Base-by-base conservation (phyloP, 2,888 invertebrate species). In the Philaethria dido region DNA sequence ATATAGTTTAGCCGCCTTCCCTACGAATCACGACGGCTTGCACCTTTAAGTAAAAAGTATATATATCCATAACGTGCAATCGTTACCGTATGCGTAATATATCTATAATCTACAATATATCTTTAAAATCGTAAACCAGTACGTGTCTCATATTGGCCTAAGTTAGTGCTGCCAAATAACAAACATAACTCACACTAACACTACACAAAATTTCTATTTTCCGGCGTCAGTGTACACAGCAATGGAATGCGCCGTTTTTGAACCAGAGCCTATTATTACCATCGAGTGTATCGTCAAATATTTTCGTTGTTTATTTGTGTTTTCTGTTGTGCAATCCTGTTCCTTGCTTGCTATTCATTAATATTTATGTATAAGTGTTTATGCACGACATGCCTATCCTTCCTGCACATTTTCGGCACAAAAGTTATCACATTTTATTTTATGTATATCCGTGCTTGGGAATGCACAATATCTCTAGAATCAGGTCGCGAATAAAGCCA, bases 341-440 rank as follows among this genome's bases (percentile, higher is more conserved):
- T 88, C 92, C 89, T 87, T 77, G 91, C 91, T 91, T 91, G 91
- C 88, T 88, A 83, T 83, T 84, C 77, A 85, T 87, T 81, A 79
- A 82, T 76, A 75, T 75, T 71, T 72, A 71, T 75, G 82, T 80
- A 80, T 84, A 77, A 79, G 76, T 80, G 78, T 89, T 84, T 83
- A 84, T 92, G 92, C 92, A 92, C 92, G 92, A 81, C 86, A 88
- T 83, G 86, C 86, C 87, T 85, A 77, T 88, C 87, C 86, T 87
- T 86, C 83, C 84, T 86, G 90, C 92, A 92, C 91, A 85, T 84
- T 82, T 84, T 82, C 81, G 82, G 89, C 90, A 90, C 89, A 86
- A 80, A 74, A 83, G 80, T 85, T 86, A 86, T 85, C 79, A 85
- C 84, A 79, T 81, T 85, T 85, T 83, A 83, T 83, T 84, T 84